Evolutionary conservation across 2,797 vertebrate genomes (phyloP), one percentile per base, ranked within the genome.

Genomic region (Silurus aristotelis): DNA sequence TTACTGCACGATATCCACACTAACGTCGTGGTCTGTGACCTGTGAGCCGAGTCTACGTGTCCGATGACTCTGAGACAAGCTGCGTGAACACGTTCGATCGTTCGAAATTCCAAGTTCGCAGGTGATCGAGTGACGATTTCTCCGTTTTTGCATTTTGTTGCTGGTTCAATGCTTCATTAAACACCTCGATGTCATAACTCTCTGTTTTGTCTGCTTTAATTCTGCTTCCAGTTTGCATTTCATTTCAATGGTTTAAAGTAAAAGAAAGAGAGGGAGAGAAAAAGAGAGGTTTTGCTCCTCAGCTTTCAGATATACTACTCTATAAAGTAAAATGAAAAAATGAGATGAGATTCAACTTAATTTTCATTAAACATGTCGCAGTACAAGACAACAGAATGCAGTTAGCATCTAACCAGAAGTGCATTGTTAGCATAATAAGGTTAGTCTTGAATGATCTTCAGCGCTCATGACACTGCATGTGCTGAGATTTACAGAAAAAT

Each of bases 41-140:
- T 55, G 14, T 6, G 25, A 14, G 60, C 73, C 20, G 9, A 75
- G 4, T 38, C 31, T 2, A 38, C 31, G 31, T 38, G 31, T 38
- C 31, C 31, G 31, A 38, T 38, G 31, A 38, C 31, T 2, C 15
- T 13, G 6, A 61, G 48, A 48, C 3, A 17, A 48, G 72, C 27
- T 58, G 46, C 9, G 80, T 83, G 67, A 83, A 60, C 78, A 82
- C 55, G 14, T 8, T 46, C 38, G 4, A 72, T 56, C 20, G 82
- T 83, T 70, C 10, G 68, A 19, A 83, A 80, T 87, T 87, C 87
- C 87, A 86, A 71, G 73, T 83, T 85, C 61, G 58, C 55, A n/a
- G 63, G 76, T 20, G 67, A 38, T 56, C 52, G 76, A 75, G 56
- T 68, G 76, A 31, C 56, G 46, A 43, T 31, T 17, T 20, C 55